These are phyloP conservation scores for Drosophila littoralis DNA, from an alignment of 1,140 invertebrate genomes.

Conservation along the genomic window DNA sequence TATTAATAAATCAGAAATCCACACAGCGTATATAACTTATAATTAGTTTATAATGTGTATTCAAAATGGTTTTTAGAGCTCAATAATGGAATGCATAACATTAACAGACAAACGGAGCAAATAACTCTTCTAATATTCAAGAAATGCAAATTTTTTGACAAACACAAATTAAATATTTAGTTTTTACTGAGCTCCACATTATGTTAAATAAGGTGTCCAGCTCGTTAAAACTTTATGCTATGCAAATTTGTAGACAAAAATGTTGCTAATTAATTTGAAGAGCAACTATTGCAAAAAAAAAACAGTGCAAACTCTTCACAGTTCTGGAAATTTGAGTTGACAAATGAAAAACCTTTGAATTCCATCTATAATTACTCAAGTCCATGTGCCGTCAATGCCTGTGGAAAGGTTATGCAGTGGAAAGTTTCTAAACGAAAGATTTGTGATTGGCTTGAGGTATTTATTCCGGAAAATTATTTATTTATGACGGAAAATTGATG, in stretches of 20 bases:
- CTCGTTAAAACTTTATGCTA: background rate
- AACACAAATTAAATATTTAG: background rate
- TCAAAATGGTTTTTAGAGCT: background rate
- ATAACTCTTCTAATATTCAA: background rate
- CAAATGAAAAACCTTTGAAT: background rate
- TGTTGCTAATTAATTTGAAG: no score
- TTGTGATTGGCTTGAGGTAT: background rate
- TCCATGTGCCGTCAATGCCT: background rate
- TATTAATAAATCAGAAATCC: background rate
- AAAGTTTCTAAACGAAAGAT: constrained; percentile 8
- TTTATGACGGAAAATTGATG: background rate
- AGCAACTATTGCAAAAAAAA: background rate
- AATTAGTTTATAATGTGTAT: background rate
- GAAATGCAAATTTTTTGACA: background rate
- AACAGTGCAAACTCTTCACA: background rate
- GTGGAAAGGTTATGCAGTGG: constrained; percentile 18
- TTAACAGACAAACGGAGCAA: background rate
- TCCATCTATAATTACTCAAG: background rate
- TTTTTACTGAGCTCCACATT: background rate
- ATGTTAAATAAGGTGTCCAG: no score
- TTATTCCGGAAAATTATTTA: background rate
- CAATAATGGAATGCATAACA: background rate
- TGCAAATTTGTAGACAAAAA: background rate
- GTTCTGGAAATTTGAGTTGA: background rate
- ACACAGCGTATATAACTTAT: background rate